Evolutionary conservation across 2,113 vertebrate genomes (phyloP).

Genomic region (Thunnus maccoyii): DNA sequence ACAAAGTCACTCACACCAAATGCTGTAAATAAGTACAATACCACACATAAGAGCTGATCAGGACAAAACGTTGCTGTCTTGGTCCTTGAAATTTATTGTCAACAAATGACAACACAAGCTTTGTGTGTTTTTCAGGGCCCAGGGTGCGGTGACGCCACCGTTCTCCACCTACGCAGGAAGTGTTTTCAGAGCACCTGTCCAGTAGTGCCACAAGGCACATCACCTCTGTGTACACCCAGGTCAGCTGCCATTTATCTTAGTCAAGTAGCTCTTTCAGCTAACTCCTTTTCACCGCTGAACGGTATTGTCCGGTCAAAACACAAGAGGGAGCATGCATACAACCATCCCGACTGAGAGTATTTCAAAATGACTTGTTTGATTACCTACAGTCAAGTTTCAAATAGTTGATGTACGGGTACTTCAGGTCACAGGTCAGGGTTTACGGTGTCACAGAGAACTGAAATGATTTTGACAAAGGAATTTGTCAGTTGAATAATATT

Average conservation of each 20-base stretch:
- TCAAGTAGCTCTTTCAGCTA: slow-evolving; percentile 71
- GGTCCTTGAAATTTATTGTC: slow-evolving; percentile 1
- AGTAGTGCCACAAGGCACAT: slow-evolving; percentile 71
- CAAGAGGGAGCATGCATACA: not conserved
- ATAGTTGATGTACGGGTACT: not conserved
- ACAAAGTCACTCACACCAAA: not conserved
- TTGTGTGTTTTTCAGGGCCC: slow-evolving; percentile 32
- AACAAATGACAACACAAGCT: slow-evolving; percentile 11
- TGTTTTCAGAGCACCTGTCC: slow-evolving; percentile 65
- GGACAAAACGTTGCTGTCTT: not conserved
- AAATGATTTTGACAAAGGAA: not conserved
- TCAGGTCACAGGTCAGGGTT: no score
- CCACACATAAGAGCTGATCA: not conserved
- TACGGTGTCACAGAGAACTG: no score
- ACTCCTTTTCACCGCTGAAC: slow-evolving; percentile 64
- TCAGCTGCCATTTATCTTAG: slow-evolving; percentile 80
- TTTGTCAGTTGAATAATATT: not conserved
- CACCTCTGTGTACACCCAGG: slow-evolving; percentile 72
- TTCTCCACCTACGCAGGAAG: slow-evolving; percentile 64
- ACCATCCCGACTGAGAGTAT: not conserved
- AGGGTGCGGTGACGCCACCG: slow-evolving; percentile 9
- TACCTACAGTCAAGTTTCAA: not conserved
- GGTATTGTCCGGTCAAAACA: slow-evolving; percentile 56
- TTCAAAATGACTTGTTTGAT: not conserved
- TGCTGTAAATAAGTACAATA: slow-evolving; percentile 11